Percentiles rank a stretch among this genome's conserved stretches.
Conservation (phyloP, 2,797 vertebrate species). For the Etheostoma nigrum region DNA sequence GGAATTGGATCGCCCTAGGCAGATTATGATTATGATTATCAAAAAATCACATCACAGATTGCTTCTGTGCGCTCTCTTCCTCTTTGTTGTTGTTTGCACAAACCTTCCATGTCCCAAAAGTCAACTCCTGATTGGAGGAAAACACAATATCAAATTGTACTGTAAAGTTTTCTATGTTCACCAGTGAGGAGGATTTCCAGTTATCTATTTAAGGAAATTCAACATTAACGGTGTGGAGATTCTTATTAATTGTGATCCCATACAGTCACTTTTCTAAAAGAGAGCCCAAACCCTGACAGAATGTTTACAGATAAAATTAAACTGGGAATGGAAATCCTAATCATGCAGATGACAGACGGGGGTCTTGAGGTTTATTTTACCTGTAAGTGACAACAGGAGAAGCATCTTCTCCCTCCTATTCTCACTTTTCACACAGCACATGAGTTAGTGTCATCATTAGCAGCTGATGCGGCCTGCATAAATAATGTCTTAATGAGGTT, state of each 20-base stretch:
- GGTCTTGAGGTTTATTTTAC: background rate
- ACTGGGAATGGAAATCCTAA: background rate
- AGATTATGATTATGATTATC: slow-evolving; percentile 97
- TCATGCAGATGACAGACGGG: background rate
- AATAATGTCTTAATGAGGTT: slow-evolving; percentile 77
- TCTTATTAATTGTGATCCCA: background rate
- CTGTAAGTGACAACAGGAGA: background rate
- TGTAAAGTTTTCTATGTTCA: slow-evolving; percentile 11
- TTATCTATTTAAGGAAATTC: background rate
- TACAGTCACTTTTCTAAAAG: background rate
- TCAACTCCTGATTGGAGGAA: slow-evolving; percentile 36
- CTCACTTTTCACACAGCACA: slow-evolving; percentile 48
- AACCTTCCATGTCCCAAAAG: slow-evolving; percentile 45
- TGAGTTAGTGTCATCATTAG: slow-evolving; percentile 77
- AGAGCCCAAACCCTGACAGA: background rate
- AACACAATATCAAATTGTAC: slow-evolving; percentile 20
- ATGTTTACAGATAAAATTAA: background rate
- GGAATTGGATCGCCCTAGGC: slow-evolving; percentile 91
- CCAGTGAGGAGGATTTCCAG: background rate
- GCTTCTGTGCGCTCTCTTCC: slow-evolving; percentile 60
- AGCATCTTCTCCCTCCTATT: slow-evolving; percentile 17
- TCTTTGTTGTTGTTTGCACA: slow-evolving; percentile 58
- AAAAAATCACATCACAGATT: slow-evolving; percentile 89
- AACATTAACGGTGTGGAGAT: background rate
- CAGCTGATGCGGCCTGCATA: slow-evolving; percentile 66